These are phyloP conservation scores for Helarctos malayanus DNA, from an alignment of 2,797 vertebrate genomes.

Conservation along the genomic window DNA sequence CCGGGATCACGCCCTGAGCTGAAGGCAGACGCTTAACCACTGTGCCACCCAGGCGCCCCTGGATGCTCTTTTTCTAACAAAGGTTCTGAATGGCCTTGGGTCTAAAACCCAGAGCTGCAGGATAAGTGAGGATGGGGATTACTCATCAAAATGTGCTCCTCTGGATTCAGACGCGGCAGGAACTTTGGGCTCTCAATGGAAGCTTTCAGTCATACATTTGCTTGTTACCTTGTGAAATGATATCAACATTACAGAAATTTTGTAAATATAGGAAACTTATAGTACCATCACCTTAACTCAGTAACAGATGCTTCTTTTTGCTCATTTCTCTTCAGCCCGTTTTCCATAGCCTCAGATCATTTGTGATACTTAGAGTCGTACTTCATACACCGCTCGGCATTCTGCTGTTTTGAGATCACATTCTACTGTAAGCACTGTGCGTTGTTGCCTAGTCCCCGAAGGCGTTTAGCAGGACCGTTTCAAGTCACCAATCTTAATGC, in stretches of 20 bases:
- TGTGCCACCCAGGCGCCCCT: too few species aligned
- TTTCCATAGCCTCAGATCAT: too few species aligned
- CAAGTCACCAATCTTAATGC: background rate
- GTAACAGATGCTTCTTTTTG: background rate
- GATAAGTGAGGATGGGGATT: too few species aligned
- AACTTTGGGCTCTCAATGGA: fast-evolving
- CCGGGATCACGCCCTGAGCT: too few species aligned
- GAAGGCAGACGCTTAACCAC: too few species aligned
- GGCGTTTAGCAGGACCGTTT: background rate
- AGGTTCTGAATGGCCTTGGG: background rate
- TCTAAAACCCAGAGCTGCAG: too few species aligned
- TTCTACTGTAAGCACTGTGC: background rate
- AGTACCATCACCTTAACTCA: too few species aligned
- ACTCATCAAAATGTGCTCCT: background rate
- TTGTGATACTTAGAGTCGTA: background rate
- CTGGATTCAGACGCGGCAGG: fast-evolving
- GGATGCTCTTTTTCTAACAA: background rate
- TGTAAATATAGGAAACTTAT: background rate
- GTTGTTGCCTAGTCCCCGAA: background rate
- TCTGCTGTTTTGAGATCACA: background rate
- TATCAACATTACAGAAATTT: background rate
- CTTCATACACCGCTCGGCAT: background rate
- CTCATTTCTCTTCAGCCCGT: background rate
- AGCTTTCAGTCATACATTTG: background rate
- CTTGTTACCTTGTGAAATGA: background rate